These are phyloP conservation scores for Neolamprologus fasciatus DNA, from an alignment of 2,113 vertebrate genomes.

Conservation along the genomic window DNA sequence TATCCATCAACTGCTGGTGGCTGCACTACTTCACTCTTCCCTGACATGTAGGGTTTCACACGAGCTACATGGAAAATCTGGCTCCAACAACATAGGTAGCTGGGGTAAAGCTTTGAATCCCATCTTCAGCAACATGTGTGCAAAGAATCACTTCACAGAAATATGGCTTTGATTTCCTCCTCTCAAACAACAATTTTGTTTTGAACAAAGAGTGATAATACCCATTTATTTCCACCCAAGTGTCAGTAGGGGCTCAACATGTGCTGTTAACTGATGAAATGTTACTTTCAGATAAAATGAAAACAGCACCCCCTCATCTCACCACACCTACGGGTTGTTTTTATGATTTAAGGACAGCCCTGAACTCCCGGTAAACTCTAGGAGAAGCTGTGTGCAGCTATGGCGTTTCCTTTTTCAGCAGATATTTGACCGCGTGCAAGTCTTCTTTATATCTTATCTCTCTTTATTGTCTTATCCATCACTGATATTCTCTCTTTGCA, in stretches of 20 bases:
- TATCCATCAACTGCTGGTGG: conserved; percentile 11
- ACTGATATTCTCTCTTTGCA: conserved; percentile 12
- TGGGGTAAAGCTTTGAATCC: neutral
- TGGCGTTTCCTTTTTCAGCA: conserved; percentile 14
- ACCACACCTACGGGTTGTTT: neutral
- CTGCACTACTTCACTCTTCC: conserved; percentile 3
- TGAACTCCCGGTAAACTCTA: neutral
- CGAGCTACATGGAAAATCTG: conserved; percentile 3
- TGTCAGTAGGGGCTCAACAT: neutral
- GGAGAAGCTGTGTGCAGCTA: neutral
- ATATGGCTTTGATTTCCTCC: neutral
- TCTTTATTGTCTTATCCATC: neutral
- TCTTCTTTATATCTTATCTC: conserved; percentile 5
- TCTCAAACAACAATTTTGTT: neutral
- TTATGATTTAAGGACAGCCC: neutral
- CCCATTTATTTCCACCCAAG: neutral
- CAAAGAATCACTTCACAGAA: neutral
- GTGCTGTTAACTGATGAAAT: neutral
- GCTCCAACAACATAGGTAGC: neutral
- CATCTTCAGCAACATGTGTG: neutral
- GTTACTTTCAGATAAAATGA: neutral
- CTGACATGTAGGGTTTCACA: neutral
- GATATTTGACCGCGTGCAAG: conserved; percentile 42
- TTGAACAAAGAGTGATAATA: neutral
- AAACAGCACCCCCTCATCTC: too few relatives aligned